These are phyloP conservation scores for Lepidochrysops patricia DNA, from an alignment of 2,888 invertebrate genomes.

Conservation along the genomic window DNA sequence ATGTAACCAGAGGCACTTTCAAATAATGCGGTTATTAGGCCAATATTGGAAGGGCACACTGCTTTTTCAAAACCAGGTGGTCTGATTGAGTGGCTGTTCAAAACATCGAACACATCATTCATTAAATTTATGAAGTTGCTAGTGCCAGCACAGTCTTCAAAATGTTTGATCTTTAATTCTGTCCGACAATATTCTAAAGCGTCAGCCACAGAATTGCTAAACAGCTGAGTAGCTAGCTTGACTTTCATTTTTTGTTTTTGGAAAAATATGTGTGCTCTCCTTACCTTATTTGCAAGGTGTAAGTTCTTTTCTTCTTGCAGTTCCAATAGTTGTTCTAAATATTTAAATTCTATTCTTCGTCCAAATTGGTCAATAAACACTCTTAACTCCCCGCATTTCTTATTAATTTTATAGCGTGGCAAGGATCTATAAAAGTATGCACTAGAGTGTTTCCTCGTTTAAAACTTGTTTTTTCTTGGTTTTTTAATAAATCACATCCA, in stretches of 20 bases:
- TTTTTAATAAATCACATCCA: background rate
- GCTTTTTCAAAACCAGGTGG: conserved; percentile 1
- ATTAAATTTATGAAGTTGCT: background rate
- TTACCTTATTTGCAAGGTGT: background rate
- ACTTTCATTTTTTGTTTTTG: conserved; percentile 9
- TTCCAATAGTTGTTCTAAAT: background rate
- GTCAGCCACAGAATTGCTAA: background rate
- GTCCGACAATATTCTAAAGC: background rate
- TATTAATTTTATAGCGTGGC: conserved; percentile 7
- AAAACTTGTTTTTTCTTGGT: background rate
- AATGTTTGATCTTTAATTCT: background rate
- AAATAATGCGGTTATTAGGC: conserved; percentile 1
- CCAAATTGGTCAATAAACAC: background rate
- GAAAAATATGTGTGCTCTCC: background rate
- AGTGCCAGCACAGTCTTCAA: background rate
- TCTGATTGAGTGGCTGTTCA: conserved; percentile 3
- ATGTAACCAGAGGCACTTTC: conserved; percentile 9
- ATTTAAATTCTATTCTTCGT: background rate
- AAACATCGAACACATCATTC: background rate
- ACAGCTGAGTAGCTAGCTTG: background rate
- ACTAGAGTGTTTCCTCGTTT: background rate
- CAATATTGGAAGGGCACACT: conserved; percentile 6
- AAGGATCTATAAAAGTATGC: background rate
- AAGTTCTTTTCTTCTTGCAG: background rate
- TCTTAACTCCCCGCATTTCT: conserved; percentile 1